Base-by-base conservation (phyloP, 2,888 invertebrate genomes). In the Polietes domitor region DNA sequence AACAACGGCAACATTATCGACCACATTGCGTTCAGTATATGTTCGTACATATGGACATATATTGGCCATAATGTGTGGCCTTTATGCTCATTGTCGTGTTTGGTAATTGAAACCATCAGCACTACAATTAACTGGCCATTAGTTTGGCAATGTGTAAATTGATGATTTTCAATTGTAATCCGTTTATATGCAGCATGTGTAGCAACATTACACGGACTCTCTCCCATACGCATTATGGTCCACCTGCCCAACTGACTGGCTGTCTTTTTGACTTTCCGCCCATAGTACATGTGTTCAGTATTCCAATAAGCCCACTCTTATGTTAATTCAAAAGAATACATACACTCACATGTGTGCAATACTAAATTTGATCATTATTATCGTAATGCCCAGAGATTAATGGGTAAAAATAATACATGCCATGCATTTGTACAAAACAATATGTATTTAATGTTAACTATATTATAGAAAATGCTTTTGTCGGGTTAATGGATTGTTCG, bases 61-160 rank as follows among this genome's bases (percentile, higher is more conserved):
- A 24, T 53, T 53, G 53, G 7, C 21, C 21, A 21, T 53, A 21
- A 21, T 21, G 15, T 47, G 17, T 21, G 21, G 21, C 21, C 5
- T 53, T 7, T 21, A 53, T 53, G 21, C 2, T 9, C 1, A 24
- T 58, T 28, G 63, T 71, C 15, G 19, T 47, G 43, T 15, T 0
- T 12, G 32, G 47, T 70, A 70, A 70, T 77, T 37, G 58, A 70
- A 55, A 41, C 28, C 47, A 68, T 77, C 70, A 81, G 15, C 73
- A 43, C 17, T 41, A 68, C 24, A 72, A 82, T 79, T 82, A 76
- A 43, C 79, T 79, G 72, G 72, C 76, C 72, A 58, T 72, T 79
- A 79, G 58, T 68, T 72, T 24, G 65, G 37, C 7, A 24, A 70
- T 55, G 53, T 50, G 70, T 50, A 65, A 55, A 76, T 26, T 26